Evolutionary conservation across 2,888 invertebrate species (phyloP), one percentile per base, ranked within the genome.

Genomic region (Synergus laeviventris): DNA sequence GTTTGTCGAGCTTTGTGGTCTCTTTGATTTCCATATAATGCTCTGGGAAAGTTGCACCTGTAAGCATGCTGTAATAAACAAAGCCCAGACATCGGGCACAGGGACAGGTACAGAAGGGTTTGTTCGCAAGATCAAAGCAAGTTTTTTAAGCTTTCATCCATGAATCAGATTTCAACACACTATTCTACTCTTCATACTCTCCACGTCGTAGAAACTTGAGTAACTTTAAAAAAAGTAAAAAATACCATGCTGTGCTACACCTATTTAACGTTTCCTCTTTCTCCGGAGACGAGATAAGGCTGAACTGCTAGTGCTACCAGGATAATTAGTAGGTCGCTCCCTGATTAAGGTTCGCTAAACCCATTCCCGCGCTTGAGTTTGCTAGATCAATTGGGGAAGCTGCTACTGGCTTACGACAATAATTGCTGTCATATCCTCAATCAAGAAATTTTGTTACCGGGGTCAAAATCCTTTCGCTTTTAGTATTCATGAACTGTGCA

Each of bases 251-350:
- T 36, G 39, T 70, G 39, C 66, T 76, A 78, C 49, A 59, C 64
- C 60, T 66, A 79, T 77, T 74, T 66, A 66, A 54, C 64, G 74
- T 79, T 78, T 79, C 74, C 73, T 78, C 76, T 36, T 61, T 56
- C 21, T 54, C 36, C n/a, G 36, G 59, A 59, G 39, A 73, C 24
- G 74, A 74, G 79, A 80, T 74, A 66, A 75, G 73, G 73, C 73
- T 76, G 45, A 74, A 76, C 75, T 76, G 79, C 73, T 61, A 60
- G 38, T 39, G 31, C 75, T 74, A 61, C 31, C 75, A 49, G 81
- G 81, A 80, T 84, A 86, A 87, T 87, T 87, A 87, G 81, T 87
- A 86, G 87, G 87, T 81, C 87, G 86, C 77, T 76, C 62, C 77
- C 79, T 82, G 84, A 87, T 87, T 87, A 87, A 87, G 84, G 81